Evolutionary conservation across 2,888 invertebrate genomes (phyloP).

Genomic region (Clostera curtula): DNA sequence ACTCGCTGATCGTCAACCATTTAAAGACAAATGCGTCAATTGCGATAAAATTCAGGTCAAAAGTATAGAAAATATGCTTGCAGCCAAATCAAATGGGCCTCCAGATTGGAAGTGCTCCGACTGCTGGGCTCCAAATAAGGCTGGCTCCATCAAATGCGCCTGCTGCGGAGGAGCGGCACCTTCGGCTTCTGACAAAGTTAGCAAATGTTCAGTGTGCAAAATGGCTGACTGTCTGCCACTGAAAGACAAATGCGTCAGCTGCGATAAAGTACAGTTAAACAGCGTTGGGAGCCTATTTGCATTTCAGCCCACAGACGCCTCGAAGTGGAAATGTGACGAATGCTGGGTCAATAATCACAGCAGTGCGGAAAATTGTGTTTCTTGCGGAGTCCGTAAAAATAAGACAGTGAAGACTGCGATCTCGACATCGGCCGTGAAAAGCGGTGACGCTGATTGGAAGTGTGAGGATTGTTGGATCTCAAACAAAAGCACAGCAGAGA

Average conservation of each 20-base stretch:
- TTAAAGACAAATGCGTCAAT: constrained; percentile 29
- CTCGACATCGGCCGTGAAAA: not conserved
- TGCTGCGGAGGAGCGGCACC: constrained; percentile 36
- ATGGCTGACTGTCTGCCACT: constrained; percentile 21
- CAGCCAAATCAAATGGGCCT: constrained; percentile 7
- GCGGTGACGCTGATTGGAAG: constrained; percentile 27
- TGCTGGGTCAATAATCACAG: constrained; percentile 41
- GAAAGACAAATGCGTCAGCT: constrained; percentile 32
- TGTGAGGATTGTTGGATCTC: constrained; percentile 43
- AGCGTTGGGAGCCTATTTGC: constrained; percentile 5
- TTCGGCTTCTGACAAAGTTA: constrained; percentile 4
- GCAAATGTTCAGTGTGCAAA: constrained; percentile 35
- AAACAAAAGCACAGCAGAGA: constrained; percentile 33
- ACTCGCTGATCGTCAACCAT: constrained; percentile 20
- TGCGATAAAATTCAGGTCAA: constrained; percentile 29
- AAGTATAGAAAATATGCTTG: constrained; percentile 5
- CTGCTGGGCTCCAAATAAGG: constrained; percentile 38
- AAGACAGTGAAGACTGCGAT: constrained; percentile 6
- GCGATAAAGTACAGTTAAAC: constrained; percentile 24
- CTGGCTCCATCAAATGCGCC: constrained; percentile 31
- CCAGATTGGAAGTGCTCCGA: constrained; percentile 40
- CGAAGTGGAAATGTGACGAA: constrained; percentile 42
- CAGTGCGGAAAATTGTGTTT: constrained; percentile 30
- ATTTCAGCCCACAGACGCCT: constrained; percentile 7
- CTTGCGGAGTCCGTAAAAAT: constrained; percentile 33